Evolutionary conservation across 2,113 vertebrate species (phyloP).

Genomic region (Macrotis lagotis): DNA sequence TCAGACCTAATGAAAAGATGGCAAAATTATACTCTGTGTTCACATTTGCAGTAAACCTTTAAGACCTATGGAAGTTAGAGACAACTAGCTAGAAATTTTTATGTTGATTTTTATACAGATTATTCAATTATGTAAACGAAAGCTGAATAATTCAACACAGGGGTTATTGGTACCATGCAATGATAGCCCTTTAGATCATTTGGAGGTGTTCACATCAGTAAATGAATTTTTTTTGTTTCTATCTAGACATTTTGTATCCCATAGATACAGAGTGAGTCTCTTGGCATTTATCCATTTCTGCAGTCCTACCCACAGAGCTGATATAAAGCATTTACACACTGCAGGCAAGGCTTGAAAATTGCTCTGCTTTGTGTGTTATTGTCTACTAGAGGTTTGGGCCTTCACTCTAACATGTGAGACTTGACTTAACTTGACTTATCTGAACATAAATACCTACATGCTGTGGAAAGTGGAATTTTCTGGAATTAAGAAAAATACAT

Average conservation of each 20-base stretch:
- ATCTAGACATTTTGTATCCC: neutral
- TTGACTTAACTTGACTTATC: neutral
- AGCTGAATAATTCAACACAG: neutral
- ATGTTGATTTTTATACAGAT: neutral
- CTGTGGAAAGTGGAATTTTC: neutral
- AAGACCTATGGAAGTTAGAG: neutral
- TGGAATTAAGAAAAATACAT: neutral
- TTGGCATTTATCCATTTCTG: neutral
- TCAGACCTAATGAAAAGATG: neutral
- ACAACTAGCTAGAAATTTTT: neutral
- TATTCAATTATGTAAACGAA: constrained; percentile 1
- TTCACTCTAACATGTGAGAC: neutral
- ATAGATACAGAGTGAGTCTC: neutral
- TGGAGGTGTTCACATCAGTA: neutral
- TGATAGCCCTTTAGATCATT: neutral
- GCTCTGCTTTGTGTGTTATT: neutral
- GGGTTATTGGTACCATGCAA: neutral
- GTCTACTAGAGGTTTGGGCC: neutral
- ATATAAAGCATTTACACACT: neutral
- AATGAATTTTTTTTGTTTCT: neutral
- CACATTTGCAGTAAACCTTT: neutral
- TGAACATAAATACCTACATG: neutral
- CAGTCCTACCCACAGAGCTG: neutral
- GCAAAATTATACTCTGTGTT: neutral
- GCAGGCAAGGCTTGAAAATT: fast-evolving